A percentile compares a stretch with the other conserved stretches of the same genome.
Evolutionary conservation across 2,888 invertebrate species (phyloP).

Genomic region (Tetrapedia diversipes): DNA sequence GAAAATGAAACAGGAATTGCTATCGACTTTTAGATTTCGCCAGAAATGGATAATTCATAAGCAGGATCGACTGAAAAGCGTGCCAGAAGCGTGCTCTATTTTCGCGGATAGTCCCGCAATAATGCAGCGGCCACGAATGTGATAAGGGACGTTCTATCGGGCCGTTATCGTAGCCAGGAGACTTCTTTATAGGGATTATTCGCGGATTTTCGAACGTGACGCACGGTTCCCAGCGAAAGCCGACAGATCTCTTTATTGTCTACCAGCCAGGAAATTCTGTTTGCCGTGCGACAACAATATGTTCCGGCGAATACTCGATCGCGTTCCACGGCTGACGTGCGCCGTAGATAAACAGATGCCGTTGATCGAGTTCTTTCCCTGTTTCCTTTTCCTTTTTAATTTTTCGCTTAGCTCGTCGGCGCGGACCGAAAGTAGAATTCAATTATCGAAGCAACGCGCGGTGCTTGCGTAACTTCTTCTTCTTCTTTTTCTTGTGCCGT

Average conservation of each 20-base stretch:
- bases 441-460: neutral
- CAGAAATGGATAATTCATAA: too few species aligned
- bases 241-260: constrained; percentile 30
- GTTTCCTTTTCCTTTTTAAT: neutral
- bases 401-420: neutral
- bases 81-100: too few species aligned
- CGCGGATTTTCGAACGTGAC: constrained; percentile 3
- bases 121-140: too few species aligned
- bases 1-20: too few species aligned
- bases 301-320: constrained; percentile 13
- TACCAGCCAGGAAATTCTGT: constrained; percentile 20
- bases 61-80: too few species aligned
- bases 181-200: neutral
- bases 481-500: too few species aligned
- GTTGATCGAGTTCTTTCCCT: neutral
- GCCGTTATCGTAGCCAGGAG: neutral
- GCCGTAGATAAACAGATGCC: constrained; percentile 13
- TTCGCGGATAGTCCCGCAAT: too few species aligned
- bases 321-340: neutral
- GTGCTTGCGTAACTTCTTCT: too few species aligned
- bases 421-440: neutral
- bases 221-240: constrained; percentile 1
- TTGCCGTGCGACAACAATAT: constrained; percentile 11
- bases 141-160: neutral
- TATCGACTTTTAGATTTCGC: too few species aligned